Conservation (phyloP, 2,797 vertebrate species). For the Momotus momota region DNA sequence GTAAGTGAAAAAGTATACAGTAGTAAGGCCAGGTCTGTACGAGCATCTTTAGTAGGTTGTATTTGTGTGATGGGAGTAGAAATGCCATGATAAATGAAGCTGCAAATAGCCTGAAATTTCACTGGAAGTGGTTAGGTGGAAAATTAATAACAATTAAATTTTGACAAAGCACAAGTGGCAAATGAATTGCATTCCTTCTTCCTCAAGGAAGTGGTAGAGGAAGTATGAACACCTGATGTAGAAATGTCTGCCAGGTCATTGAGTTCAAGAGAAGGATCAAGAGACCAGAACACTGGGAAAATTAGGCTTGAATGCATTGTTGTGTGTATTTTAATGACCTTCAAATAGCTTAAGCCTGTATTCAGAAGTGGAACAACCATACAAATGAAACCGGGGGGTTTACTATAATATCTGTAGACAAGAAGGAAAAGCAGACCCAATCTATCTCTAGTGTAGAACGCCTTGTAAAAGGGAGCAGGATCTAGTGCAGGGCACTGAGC, state of each 20-base stretch:
- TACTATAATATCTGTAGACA: not conserved
- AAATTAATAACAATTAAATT: slow-evolving; percentile 71
- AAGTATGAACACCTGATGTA: slow-evolving; percentile 17
- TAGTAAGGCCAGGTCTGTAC: not conserved
- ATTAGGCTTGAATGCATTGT: not conserved
- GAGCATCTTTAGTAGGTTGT: not conserved
- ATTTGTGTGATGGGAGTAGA: slow-evolving; percentile 40
- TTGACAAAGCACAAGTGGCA: slow-evolving; percentile 45
- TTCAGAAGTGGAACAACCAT: not conserved
- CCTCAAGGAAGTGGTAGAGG: slow-evolving; percentile 38
- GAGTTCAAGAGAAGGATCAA: slow-evolving; percentile 24
- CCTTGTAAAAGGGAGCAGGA: not conserved
- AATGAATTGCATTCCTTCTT: slow-evolving; percentile 58
- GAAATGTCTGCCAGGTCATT: slow-evolving; percentile 20
- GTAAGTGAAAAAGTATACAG: not conserved
- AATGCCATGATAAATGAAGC: slow-evolving; percentile 59
- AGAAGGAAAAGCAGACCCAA: not conserved
- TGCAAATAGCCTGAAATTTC: slow-evolving; percentile 52
- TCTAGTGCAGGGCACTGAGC: not conserved
- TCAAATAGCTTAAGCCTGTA: not conserved
- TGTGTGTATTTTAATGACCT: not conserved
- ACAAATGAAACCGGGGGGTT: not conserved
- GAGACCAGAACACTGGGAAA: not conserved
- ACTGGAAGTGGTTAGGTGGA: slow-evolving; percentile 21
- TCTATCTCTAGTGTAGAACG: slow-evolving; percentile 38